phyloP scores from a whole-genome alignment of 2,797 vertebrate genomes.

The Syndactyla subalaris region DNA sequence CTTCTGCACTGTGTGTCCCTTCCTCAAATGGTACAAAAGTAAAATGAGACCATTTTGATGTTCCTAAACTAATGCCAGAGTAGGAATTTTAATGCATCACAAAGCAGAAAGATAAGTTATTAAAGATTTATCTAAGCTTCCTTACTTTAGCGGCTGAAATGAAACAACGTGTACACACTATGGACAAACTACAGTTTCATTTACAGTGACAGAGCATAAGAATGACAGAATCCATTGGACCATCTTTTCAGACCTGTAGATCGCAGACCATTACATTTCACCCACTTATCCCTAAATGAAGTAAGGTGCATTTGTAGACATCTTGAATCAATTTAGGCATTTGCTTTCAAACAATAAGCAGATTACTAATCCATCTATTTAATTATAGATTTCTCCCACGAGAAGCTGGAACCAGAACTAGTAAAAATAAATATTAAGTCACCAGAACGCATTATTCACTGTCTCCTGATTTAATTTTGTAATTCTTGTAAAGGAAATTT shows the following conservation, averaged over 20 bases:
- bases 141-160: slow-evolving; percentile 15
- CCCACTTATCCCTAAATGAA: neutral
- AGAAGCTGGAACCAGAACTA: neutral
- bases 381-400: neutral
- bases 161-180: neutral
- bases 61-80: neutral
- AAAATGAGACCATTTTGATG: neutral
- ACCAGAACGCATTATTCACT: neutral
- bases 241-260: neutral
- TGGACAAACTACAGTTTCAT: neutral
- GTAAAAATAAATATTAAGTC: slow-evolving; percentile 5
- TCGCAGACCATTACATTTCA: neutral
- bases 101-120: slow-evolving; percentile 8
- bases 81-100: neutral
- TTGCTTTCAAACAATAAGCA: slow-evolving; percentile 18
- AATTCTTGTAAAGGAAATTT: neutral
- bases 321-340: slow-evolving; percentile 21
- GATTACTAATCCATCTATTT: slow-evolving; percentile 12
- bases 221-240: neutral
- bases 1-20: neutral
- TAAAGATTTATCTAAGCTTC: slow-evolving; percentile 37
- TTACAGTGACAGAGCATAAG: neutral
- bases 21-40: neutral
- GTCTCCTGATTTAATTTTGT: neutral
- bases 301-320: neutral